phyloP scores from a whole-genome alignment of 2,797 vertebrate genomes.

The Hypotaenidia okinawae region DNA sequence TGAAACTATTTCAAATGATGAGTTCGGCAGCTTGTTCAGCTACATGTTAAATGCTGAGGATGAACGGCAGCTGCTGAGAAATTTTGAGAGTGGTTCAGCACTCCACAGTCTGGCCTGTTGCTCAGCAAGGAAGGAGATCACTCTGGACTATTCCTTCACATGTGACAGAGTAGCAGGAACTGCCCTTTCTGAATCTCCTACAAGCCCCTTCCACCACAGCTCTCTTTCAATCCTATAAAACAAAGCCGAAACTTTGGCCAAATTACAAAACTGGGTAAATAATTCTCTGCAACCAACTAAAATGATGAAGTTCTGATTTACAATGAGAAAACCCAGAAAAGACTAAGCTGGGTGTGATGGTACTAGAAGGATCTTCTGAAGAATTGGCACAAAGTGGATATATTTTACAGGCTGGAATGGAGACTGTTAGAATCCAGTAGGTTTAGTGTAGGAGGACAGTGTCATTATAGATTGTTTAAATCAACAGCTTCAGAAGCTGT shows the following conservation, averaged over 20 bases:
- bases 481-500: constrained; percentile 1
- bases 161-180: not conserved
- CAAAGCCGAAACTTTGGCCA: not conserved
- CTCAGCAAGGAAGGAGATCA: not conserved
- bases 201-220: not conserved
- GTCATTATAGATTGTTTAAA: not conserved
- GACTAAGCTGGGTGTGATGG: not conserved
- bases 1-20: not conserved
- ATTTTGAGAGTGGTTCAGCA: not conserved
- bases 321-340: not conserved
- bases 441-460: not conserved
- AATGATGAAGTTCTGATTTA: not conserved
- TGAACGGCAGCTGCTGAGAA: not conserved
- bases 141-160: not conserved
- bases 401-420: not conserved
- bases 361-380: not conserved
- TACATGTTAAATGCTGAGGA: not conserved
- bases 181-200: not conserved
- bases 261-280: not conserved
- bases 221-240: not conserved
- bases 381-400: not conserved
- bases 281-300: not conserved
- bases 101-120: not conserved
- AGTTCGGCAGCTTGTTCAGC: not conserved
- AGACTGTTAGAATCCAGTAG: not conserved